Evolutionary conservation across 2,888 invertebrate genomes (phyloP).

Genomic region (Gerris lacustris): DNA sequence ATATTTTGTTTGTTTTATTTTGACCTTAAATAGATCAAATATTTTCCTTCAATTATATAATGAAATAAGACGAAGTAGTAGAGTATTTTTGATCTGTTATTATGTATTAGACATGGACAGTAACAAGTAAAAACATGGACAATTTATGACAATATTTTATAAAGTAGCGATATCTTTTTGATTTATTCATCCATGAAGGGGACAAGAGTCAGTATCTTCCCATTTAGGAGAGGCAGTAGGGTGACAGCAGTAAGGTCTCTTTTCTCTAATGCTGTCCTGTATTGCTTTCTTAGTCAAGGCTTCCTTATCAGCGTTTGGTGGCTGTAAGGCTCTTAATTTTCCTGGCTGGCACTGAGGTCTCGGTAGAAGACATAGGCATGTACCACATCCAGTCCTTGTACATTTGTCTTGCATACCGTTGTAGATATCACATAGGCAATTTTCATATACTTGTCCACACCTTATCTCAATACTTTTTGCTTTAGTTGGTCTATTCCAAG

Average conservation of each 20-base stretch:
- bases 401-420: constrained; percentile 6
- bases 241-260: not conserved
- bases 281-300: not conserved
- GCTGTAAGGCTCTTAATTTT: not conserved
- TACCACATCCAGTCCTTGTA: not conserved
- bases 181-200: too few relatives aligned
- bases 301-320: not conserved
- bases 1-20: too few relatives aligned
- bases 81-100: too few relatives aligned
- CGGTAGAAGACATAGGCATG: not conserved
- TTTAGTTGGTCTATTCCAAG: not conserved
- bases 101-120: too few relatives aligned
- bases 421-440: not conserved
- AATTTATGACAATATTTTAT: too few relatives aligned
- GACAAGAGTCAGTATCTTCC: not conserved
- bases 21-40: too few relatives aligned
- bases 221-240: not conserved
- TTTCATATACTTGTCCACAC: not conserved
- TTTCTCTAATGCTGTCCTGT: constrained; percentile 2
- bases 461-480: constrained; percentile 5
- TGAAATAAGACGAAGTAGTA: too few relatives aligned
- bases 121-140: too few relatives aligned
- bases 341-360: not conserved
- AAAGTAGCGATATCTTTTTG: too few relatives aligned
- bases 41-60: too few relatives aligned